Base-by-base conservation (phyloP, 2,113 vertebrate species). In the Etheostoma cragini region DNA sequence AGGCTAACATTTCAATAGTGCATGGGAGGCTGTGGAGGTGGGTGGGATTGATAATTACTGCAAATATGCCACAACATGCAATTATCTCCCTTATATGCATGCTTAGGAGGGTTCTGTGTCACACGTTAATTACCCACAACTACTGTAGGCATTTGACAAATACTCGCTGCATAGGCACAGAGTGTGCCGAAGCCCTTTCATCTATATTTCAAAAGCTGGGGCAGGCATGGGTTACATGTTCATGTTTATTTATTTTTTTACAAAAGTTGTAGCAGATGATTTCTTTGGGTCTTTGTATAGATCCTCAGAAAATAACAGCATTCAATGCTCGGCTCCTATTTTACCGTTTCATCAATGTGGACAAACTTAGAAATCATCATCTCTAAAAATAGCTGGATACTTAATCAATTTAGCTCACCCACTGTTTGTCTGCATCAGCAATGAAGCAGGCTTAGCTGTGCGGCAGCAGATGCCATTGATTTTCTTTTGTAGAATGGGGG, bases 381-480 rank as follows among this genome's bases (percentile, higher is more conserved):
- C 87, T 86, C 76, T 87, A 89, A 93, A 92, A 93, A 92, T 86
- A 82, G 85, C 80, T 78, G n/a, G 88, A 94, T 92, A 78, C 88
- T 93, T 92, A 94, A 94, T 95, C 93, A 94, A 94, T 95, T 80
- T 75, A 81, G 72, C 83, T 91, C 89, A 78, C 88, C 90, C 78
- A 62, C 87, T 80, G 84, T 84, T 91, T 85, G 90, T 86, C 88
- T 90, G 87, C 89, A 87, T 91, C 81, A 91, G 93, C 81, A 66
- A 13, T 63, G 84, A 50, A 82, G 79, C 66, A 76, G 70, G 84
- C 66, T 87, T 75, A 87, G 78, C 79, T 73, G 83, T 85, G 84
- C 62, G 70, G 83, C 80, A 85, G 88, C 88, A 89, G 90, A 86
- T 89, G 79, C 56, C 83, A 94, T 93, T 90, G 93, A 94, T 94